phyloP scores from a whole-genome alignment of 1,140 invertebrate genomes.

The Drosophila orena region DNA sequence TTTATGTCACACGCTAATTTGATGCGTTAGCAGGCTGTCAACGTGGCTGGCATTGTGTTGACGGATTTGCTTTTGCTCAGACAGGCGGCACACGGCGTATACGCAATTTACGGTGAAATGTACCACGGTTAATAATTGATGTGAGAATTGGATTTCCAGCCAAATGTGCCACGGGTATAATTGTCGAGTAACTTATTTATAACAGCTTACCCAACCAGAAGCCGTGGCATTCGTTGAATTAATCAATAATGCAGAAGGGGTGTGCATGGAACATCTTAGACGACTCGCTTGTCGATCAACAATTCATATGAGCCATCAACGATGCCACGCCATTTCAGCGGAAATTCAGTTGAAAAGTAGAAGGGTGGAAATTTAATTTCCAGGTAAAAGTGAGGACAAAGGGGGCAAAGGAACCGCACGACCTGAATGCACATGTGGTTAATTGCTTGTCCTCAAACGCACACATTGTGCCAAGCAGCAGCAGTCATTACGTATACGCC shows the following conservation, averaged over 20 bases:
- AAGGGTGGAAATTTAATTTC: slow-evolving; percentile 53
- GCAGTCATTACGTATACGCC: slow-evolving; percentile 64
- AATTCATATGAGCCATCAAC: not conserved
- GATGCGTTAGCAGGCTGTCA: slow-evolving; percentile 45
- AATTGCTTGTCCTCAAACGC: slow-evolving; percentile 62
- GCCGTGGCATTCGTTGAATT: not conserved
- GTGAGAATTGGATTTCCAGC: slow-evolving; percentile 24
- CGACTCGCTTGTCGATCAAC: not conserved
- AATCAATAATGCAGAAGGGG: slow-evolving; percentile 14
- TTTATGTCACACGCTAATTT: slow-evolving; percentile 52
- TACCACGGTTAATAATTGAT: slow-evolving; percentile 40
- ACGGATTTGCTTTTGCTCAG: slow-evolving; percentile 71
- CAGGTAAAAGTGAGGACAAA: slow-evolving; percentile 34
- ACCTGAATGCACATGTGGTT: slow-evolving; percentile 62
- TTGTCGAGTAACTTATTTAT: slow-evolving; percentile 38
- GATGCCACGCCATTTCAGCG: not conserved
- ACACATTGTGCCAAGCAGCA: slow-evolving; percentile 16
- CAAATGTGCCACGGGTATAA: slow-evolving; percentile 30
- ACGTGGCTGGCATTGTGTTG: slow-evolving; percentile 48
- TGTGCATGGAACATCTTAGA: not conserved
- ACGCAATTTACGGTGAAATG: slow-evolving; percentile 46
- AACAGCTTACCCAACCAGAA: slow-evolving; percentile 1
- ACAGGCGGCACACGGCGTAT: slow-evolving; percentile 41
- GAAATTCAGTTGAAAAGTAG: not conserved
- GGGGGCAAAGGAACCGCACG: slow-evolving; percentile 25